These are phyloP conservation scores for Calephelis virginiensis DNA, from an alignment of 1,140 invertebrate species.

Conservation along the genomic window DNA sequence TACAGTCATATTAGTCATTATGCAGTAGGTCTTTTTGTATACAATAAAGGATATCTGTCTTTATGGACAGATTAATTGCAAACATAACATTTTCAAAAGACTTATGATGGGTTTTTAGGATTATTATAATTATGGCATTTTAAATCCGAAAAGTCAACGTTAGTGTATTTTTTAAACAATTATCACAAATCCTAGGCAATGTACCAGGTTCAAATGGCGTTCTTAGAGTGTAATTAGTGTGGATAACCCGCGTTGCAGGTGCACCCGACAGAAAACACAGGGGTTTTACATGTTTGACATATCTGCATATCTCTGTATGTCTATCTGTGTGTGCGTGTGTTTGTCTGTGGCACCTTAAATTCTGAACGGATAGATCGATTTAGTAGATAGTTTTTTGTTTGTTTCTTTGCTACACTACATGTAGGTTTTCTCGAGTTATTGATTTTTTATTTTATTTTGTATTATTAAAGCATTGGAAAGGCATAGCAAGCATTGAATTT, in stretches of 20 bases:
- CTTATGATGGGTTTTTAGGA: slow-evolving; percentile 9
- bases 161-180: slow-evolving; percentile 1
- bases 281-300: too few relatives aligned
- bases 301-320: too few relatives aligned
- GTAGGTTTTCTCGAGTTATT: too few relatives aligned
- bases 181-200: slow-evolving; percentile 3
- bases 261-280: background rate
- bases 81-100: slow-evolving; percentile 9
- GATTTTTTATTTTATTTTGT: too few relatives aligned
- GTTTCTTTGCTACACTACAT: too few relatives aligned
- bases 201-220: background rate
- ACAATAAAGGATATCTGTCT: slow-evolving; percentile 13
- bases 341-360: too few relatives aligned
- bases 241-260: background rate
- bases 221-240: background rate
- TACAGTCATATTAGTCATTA: background rate
- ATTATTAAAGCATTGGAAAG: too few relatives aligned
- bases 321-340: too few relatives aligned
- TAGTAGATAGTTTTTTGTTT: too few relatives aligned
- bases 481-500: too few relatives aligned
- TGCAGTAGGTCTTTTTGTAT: background rate
- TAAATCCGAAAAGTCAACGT: background rate
- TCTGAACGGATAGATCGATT: too few relatives aligned
- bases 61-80: background rate
- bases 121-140: slow-evolving; percentile 1